Evolutionary conservation across 2,797 vertebrate genomes (phyloP), one percentile per base, ranked within the genome.

Genomic region (Gastrophryne carolinensis): DNA sequence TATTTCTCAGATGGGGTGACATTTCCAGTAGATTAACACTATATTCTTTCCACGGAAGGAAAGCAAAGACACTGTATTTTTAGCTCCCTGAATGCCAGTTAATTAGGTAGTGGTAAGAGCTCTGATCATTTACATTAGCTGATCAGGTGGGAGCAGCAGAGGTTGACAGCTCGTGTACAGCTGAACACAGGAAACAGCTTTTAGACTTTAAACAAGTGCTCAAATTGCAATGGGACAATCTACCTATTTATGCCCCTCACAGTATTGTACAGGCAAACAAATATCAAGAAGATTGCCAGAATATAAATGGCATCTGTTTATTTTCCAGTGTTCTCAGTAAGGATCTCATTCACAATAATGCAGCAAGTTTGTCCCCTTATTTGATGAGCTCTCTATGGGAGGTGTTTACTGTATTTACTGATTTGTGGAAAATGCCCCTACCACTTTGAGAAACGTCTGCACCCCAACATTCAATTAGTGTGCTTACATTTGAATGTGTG

Each of bases 51-150:
- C 70, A 79, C 65, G 78, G 63, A 82, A 80, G 61, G 49, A 80
- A 64, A 79, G 47, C 39, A 30, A 75, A 82, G 75, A 74, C 27
- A 75, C 23, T 73, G 10, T 74, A 63, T 80, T 84, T 84, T 80
- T 64, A 73, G 74, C 50, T 66, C 23, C 54, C 7, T 65, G 79
- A 61, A 82, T 65, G 69, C 27, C 78, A 80, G 78, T 78, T 84
- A 84, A 83, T 85, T 82, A 82, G 54, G 52, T 63, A 80, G 65
- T 71, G 80, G 29, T 79, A 32, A 78, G 79, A 69, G n/a, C 76
- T 77, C 77, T 67, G 77, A 37, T 5, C 34, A 57, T 80, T 68
- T 75, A 62, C 13, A 5, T 79, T 79, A 73, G 74, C 54, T 77
- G 26, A 64, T 79, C 58, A 50, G 4, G 8, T 69, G 6, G 50